phyloP scores from a whole-genome alignment of 2,113 vertebrate genomes.

The Oryzias woworae region DNA sequence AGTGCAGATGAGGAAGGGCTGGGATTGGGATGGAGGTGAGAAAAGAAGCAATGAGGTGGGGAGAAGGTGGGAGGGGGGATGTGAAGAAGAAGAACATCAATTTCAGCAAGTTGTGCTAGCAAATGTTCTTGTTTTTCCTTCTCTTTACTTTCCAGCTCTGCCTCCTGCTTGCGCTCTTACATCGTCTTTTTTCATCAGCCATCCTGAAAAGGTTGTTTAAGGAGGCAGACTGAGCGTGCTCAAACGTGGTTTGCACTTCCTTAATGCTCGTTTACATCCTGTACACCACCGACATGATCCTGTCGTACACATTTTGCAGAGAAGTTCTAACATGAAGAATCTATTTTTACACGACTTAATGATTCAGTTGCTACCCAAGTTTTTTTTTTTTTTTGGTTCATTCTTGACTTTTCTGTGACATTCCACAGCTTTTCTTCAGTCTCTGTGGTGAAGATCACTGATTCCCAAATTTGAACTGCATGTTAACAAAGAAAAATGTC shows the following conservation, averaged over 20 bases:
- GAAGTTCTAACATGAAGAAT: conserved; percentile 72
- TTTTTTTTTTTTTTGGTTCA: conserved; percentile 10
- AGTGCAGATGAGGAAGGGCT: conserved; percentile 33
- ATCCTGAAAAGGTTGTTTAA: conserved; percentile 58
- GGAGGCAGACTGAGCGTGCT: conserved; percentile 35
- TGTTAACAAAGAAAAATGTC: no score
- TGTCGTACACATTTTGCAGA: conserved; percentile 69
- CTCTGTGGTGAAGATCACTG: not conserved
- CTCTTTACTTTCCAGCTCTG: conserved; percentile 14
- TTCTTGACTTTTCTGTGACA: conserved; percentile 23
- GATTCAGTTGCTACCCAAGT: conserved; percentile 64
- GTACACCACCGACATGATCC: conserved; percentile 48
- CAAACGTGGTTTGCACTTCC: conserved; percentile 30
- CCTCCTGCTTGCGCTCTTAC: conserved; percentile 14
- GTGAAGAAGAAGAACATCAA: conserved; percentile 52
- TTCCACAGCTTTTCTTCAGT: not conserved
- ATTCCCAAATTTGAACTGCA: no score
- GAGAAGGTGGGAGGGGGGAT: conserved; percentile 30
- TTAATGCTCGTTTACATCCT: conserved; percentile 71
- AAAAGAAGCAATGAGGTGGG: conserved; percentile 17
- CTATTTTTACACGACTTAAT: conserved; percentile 72
- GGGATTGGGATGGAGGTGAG: conserved; percentile 50
- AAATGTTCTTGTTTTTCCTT: conserved; percentile 48
- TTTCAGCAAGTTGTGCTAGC: conserved; percentile 56
- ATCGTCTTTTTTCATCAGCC: conserved; percentile 41